These are phyloP conservation scores for Diabrotica virgifera DNA, from an alignment of 1,140 invertebrate species.

Conservation along the genomic window DNA sequence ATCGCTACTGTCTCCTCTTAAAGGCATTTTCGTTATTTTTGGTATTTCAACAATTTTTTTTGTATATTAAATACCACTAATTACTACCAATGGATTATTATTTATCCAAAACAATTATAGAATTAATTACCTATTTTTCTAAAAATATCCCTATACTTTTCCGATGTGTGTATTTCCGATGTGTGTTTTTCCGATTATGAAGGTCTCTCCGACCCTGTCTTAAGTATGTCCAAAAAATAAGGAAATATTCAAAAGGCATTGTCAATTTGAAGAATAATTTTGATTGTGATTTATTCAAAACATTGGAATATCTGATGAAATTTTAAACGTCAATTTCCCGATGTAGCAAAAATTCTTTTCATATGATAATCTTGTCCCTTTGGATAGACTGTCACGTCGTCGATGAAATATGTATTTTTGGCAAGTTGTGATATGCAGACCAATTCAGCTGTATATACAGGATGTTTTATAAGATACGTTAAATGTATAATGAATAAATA, in stretches of 20 bases:
- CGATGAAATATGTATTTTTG: conserved; percentile 1
- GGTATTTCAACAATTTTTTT: too few relatives aligned
- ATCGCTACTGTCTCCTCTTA: too few relatives aligned
- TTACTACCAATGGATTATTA: too few relatives aligned
- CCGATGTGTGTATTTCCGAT: too few relatives aligned
- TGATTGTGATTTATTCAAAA: conserved; percentile 1
- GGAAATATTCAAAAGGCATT: conserved; percentile 2
- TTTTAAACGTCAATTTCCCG: neutral
- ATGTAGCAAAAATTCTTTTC: neutral
- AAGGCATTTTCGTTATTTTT: too few relatives aligned
- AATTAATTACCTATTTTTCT: too few relatives aligned
- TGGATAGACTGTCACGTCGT: neutral
- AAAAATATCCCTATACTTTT: too few relatives aligned
- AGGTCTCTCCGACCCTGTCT: neutral
- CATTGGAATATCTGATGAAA: neutral
- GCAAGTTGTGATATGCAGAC: neutral
- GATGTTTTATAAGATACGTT: neutral
- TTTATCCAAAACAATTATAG: too few relatives aligned
- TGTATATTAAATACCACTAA: too few relatives aligned
- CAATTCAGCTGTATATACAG: neutral
- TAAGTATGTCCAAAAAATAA: neutral
- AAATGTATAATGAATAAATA: neutral
- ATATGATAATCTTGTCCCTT: neutral
- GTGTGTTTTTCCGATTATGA: too few relatives aligned
- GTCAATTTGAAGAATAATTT: conserved; percentile 3